Percentiles rank a stretch among this genome's conserved stretches.
Evolutionary conservation across 2,888 invertebrate genomes (phyloP).

Genomic region (Tinea pellionella): DNA sequence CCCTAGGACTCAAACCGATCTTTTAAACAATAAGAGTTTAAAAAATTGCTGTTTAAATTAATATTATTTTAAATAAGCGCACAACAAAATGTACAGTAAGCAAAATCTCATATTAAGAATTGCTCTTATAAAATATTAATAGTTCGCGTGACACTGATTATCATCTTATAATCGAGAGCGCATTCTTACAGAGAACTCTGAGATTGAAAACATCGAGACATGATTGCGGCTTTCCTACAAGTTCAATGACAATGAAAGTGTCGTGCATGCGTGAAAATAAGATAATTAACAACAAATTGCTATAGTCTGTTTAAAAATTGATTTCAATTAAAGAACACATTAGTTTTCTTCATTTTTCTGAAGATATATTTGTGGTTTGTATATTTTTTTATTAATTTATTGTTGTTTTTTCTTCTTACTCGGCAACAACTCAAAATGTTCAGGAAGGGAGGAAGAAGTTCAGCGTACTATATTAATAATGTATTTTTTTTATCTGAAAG

Average conservation of each 20-base stretch:
- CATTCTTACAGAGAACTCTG: constrained; percentile 41
- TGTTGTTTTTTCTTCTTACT: too few relatives aligned
- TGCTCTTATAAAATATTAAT: not conserved
- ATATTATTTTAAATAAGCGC: too few relatives aligned
- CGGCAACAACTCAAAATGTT: too few relatives aligned
- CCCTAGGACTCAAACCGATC: too few relatives aligned
- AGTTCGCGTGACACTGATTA: not conserved
- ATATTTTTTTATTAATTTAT: too few relatives aligned
- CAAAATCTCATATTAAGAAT: not conserved
- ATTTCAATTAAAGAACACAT: constrained; percentile 26
- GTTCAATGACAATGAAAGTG: constrained; percentile 69
- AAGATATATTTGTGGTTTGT: too few relatives aligned
- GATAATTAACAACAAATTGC: constrained; percentile 25
- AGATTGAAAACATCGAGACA: constrained; percentile 53
- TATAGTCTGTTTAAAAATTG: not conserved
- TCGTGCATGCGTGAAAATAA: constrained; percentile 60
- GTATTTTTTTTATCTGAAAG: too few relatives aligned
- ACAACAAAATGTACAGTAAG: not conserved
- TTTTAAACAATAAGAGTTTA: too few relatives aligned
- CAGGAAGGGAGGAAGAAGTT: too few relatives aligned
- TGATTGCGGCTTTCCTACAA: constrained; percentile 56
- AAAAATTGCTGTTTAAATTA: too few relatives aligned
- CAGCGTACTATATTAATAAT: too few relatives aligned
- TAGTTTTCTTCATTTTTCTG: too few relatives aligned
- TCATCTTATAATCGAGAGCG: constrained; percentile 48